These are phyloP conservation scores for Melanotaenia parkinsoni DNA, from an alignment of 2,797 vertebrate genomes.

Conservation along the genomic window DNA sequence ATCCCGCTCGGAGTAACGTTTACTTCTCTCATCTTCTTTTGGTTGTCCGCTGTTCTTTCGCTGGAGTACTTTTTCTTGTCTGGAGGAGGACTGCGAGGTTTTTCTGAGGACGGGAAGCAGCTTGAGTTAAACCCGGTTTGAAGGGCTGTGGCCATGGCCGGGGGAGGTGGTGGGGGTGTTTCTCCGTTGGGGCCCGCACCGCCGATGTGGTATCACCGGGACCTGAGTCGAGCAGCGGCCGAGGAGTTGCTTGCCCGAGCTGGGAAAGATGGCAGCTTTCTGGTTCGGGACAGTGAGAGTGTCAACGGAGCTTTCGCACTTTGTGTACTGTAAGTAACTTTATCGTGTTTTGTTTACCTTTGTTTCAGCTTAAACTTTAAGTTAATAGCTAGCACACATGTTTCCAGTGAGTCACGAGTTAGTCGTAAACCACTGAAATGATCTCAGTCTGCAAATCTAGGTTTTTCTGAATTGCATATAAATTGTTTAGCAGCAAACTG, in stretches of 20 bases:
- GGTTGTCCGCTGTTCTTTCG: neutral
- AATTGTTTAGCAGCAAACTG: constrained; percentile 13
- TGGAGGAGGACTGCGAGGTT: constrained; percentile 42
- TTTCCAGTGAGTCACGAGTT: neutral
- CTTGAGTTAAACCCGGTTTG: constrained; percentile 58
- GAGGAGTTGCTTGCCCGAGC: constrained; percentile 93
- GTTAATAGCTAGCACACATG: neutral
- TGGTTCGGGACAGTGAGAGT: constrained; percentile 97
- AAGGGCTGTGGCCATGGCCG: constrained; percentile 81
- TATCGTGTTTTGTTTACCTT: constrained; percentile 1
- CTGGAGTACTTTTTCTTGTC: constrained; percentile 26
- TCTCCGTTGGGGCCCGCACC: constrained; percentile 80
- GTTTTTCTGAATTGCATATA: neutral
- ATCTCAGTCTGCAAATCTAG: neutral
- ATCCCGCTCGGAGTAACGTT: constrained; percentile 11
- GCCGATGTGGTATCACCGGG: constrained; percentile 93
- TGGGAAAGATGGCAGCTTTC: constrained; percentile 93
- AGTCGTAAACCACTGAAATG: neutral
- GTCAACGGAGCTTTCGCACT: constrained; percentile 93
- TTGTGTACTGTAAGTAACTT: constrained; percentile 91
- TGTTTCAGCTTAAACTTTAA: neutral
- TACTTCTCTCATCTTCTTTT: constrained; percentile 10
- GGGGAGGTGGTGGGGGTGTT: constrained; percentile 62
- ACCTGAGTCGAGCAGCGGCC: constrained; percentile 94
- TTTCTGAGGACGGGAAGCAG: constrained; percentile 55